Percentiles rank a stretch among this genome's conserved stretches.
These are phyloP conservation scores for Guaruba guarouba DNA, from an alignment of 2,113 vertebrate species.

Conservation along the genomic window DNA sequence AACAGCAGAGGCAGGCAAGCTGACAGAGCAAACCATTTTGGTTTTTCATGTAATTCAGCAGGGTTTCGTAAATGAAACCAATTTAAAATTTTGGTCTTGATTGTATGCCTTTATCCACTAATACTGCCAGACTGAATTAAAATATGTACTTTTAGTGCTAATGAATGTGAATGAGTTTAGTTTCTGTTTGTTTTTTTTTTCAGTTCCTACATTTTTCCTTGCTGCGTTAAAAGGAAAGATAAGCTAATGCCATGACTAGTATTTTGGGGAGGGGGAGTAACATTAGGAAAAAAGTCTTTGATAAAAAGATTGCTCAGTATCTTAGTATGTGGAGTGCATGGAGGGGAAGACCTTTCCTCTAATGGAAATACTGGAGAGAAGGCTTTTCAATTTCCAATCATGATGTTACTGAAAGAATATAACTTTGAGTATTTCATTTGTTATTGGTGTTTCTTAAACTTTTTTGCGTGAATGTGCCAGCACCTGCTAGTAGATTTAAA, in stretches of 20 bases:
- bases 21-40: background rate
- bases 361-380: background rate
- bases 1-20: background rate
- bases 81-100: background rate
- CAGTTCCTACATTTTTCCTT: background rate
- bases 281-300: background rate
- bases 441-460: background rate
- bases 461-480: background rate
- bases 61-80: background rate
- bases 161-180: background rate
- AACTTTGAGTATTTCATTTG: background rate
- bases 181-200: background rate
- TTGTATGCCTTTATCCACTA: background rate
- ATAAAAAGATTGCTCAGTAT: background rate
- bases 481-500: background rate
- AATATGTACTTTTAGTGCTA: background rate
- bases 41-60: background rate
- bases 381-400: background rate
- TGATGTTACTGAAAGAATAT: background rate
- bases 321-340: rapidly evolving
- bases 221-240: background rate
- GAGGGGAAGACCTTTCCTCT: background rate
- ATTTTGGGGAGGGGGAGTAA: background rate
- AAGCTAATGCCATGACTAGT: background rate
- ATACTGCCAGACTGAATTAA: background rate